Percentiles rank a stretch among this genome's conserved stretches.
Evolutionary conservation across 2,888 invertebrate genomes (phyloP).

Genomic region (Pachycephus smyrnensis): DNA sequence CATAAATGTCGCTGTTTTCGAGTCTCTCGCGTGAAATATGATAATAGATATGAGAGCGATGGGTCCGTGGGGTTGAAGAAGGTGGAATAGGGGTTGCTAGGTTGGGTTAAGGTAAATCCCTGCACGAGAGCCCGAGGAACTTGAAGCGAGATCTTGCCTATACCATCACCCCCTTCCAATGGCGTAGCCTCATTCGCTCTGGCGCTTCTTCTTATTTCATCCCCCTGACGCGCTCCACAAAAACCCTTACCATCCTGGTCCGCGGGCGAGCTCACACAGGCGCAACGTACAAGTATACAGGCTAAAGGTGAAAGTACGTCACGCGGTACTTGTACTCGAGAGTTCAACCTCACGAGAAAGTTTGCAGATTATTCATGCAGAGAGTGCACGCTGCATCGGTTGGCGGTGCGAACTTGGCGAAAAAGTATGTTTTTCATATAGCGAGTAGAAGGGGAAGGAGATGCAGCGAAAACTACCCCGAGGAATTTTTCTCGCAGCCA

Average conservation of each 20-base stretch:
- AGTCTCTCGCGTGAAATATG: slow-evolving; percentile 57
- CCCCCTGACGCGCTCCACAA: not conserved
- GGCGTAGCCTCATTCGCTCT: slow-evolving; percentile 6
- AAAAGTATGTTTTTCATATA: slow-evolving; percentile 44
- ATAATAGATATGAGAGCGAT: slow-evolving; percentile 57
- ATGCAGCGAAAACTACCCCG: not conserved
- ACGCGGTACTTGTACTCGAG: slow-evolving; percentile 31
- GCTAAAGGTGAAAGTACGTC: not conserved
- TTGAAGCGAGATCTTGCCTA: slow-evolving; percentile 15
- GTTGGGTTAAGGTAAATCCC: slow-evolving; percentile 46
- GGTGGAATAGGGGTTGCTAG: slow-evolving; percentile 2
- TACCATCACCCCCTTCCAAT: not conserved
- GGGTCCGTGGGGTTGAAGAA: slow-evolving; percentile 36
- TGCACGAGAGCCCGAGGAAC: slow-evolving; percentile 25
- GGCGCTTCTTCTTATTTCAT: slow-evolving; percentile 4
- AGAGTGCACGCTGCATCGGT: slow-evolving; percentile 41
- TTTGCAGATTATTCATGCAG: slow-evolving; percentile 61
- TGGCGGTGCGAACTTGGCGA: slow-evolving; percentile 45
- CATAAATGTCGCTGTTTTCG: slow-evolving; percentile 64
- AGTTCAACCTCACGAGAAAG: slow-evolving; percentile 46
- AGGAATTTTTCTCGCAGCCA: not conserved
- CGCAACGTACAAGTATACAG: not conserved
- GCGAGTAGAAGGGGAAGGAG: not conserved
- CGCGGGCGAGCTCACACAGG: not conserved
- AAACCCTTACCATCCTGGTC: not conserved